Evolutionary conservation across 2,113 vertebrate species (phyloP).

Genomic region (Columba livia): DNA sequence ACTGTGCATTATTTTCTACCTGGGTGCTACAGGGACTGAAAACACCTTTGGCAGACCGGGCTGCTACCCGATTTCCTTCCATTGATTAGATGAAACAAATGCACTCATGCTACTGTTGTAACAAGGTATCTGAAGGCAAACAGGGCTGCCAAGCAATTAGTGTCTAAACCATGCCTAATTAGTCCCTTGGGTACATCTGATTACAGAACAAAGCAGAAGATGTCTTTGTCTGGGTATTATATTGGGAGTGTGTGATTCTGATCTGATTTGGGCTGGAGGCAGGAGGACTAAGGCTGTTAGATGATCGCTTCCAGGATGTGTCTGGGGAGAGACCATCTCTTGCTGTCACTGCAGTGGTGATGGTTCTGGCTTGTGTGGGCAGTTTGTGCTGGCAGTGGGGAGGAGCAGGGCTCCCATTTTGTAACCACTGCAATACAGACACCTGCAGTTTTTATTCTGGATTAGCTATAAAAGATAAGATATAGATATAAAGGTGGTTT

Average conservation of each 20-base stretch:
- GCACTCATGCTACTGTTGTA: not conserved
- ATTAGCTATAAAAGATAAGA: not conserved
- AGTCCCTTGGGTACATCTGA: not conserved
- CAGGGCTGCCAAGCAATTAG: not conserved
- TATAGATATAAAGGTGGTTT: not conserved
- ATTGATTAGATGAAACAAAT: conserved; percentile 9
- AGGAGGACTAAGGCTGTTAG: not conserved
- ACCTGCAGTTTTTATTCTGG: not conserved
- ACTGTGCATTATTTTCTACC: not conserved
- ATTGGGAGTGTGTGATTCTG: accelerated
- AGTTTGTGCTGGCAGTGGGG: not conserved
- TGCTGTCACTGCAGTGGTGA: not conserved
- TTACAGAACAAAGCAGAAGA: not conserved
- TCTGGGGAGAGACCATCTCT: not conserved
- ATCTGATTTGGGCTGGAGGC: not conserved
- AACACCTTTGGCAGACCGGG: not conserved
- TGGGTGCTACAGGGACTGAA: accelerated
- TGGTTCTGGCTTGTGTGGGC: accelerated
- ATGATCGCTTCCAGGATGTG: not conserved
- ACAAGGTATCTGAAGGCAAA: not conserved
- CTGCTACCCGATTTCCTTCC: not conserved
- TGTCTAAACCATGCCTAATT: not conserved
- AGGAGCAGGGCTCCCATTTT: not conserved
- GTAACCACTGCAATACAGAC: accelerated
- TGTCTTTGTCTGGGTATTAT: not conserved